phyloP scores from a whole-genome alignment of 2,888 invertebrate genomes.

The Ormyrus labotus region DNA sequence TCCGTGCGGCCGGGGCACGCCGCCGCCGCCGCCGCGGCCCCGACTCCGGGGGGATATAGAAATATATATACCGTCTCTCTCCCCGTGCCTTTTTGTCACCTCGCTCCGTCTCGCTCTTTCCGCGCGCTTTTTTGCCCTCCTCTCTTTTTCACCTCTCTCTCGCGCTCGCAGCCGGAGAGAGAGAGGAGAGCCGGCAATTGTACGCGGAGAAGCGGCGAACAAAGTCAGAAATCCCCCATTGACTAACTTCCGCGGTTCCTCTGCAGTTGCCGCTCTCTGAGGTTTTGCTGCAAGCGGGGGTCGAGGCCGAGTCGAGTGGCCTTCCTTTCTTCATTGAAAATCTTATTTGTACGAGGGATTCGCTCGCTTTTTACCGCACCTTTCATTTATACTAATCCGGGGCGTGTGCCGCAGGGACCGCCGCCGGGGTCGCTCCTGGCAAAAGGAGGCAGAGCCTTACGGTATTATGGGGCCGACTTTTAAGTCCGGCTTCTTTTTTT shows the following conservation, averaged over 20 bases:
- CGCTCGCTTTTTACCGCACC: slow-evolving; percentile 51
- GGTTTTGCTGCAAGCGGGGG: slow-evolving; percentile 20
- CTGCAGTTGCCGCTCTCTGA: background rate
- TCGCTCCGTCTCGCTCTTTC: background rate
- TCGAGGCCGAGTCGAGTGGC: slow-evolving; percentile 52
- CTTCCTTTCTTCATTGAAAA: slow-evolving; percentile 53
- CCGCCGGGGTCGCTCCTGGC: background rate
- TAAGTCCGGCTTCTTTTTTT: slow-evolving; percentile 13
- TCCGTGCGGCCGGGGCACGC: background rate
- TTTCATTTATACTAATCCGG: slow-evolving; percentile 49
- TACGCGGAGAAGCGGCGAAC: no score
- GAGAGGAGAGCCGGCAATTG: no score
- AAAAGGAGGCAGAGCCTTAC: no score
- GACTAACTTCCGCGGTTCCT: slow-evolving; percentile 54
- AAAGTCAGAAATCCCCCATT: slow-evolving; percentile 56
- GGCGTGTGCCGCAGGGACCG: background rate
- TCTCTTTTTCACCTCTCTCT: background rate
- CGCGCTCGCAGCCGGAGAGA: no score
- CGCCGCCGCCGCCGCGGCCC: background rate
- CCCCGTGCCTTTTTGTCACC: slow-evolving; percentile 30
- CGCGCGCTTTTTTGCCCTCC: background rate
- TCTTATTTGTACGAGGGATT: slow-evolving; percentile 56
- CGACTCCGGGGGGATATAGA: slow-evolving; percentile 37
- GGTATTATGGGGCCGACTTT: slow-evolving; percentile 8
- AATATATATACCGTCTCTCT: slow-evolving; percentile 21